Evolutionary conservation across 2,797 vertebrate genomes (phyloP).

Genomic region (Ibycter americanus): DNA sequence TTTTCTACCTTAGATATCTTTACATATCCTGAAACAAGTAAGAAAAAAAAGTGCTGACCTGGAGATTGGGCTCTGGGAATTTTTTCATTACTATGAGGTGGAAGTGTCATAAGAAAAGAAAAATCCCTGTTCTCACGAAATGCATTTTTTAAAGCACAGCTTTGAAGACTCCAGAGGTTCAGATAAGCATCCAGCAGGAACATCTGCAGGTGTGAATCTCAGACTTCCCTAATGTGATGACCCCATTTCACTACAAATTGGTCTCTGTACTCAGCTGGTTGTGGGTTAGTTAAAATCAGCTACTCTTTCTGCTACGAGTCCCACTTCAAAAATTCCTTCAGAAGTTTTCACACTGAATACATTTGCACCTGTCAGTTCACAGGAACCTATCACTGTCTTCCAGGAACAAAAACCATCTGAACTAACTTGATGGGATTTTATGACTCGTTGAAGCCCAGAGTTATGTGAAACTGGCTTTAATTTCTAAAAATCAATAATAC

Average conservation of each 20-base stretch:
- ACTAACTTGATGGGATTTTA: conserved; percentile 9
- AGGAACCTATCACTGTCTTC: neutral
- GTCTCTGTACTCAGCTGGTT: neutral
- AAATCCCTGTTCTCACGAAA: neutral
- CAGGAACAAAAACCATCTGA: neutral
- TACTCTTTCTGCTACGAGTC: neutral
- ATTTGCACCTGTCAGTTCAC: conserved; percentile 20
- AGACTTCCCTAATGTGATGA: neutral
- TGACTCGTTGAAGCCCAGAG: conserved; percentile 20
- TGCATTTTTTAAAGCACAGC: neutral
- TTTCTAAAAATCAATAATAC: conserved; percentile 53
- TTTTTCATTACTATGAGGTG: neutral
- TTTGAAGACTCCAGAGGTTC: neutral
- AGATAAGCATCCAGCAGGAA: neutral
- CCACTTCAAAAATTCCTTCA: conserved; percentile 21
- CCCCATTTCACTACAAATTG: conserved; percentile 20
- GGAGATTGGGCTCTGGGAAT: neutral
- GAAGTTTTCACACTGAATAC: conserved; percentile 18
- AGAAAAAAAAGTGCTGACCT: neutral
- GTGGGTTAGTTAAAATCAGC: conserved; percentile 12
- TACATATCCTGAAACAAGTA: neutral
- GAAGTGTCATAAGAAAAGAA: neutral
- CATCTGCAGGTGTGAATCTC: neutral
- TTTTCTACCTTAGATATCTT: neutral
- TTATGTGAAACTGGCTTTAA: conserved; percentile 40